Conservation (phyloP, 1,140 invertebrate species). For the Drosophila dunni region DNA sequence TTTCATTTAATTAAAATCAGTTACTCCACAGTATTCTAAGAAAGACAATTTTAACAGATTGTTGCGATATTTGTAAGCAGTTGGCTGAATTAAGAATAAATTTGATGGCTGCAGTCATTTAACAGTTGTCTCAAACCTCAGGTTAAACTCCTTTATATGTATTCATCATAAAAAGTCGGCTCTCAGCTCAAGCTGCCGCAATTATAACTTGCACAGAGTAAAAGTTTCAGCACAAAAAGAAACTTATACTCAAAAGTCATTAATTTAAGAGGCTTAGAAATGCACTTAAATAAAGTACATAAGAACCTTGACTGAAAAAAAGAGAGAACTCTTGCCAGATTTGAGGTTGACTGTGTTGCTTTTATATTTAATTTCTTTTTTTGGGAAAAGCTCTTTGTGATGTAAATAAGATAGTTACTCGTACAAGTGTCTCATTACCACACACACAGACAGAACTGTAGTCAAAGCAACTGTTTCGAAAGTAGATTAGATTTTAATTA, state of each 20-base stretch:
- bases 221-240: conserved; percentile 1
- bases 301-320: conserved; percentile 9
- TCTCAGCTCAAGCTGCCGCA: neutral
- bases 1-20: conserved; percentile 21
- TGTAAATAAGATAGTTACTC: conserved; percentile 13
- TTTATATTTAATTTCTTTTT: neutral
- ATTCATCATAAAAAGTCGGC: no score
- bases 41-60: neutral
- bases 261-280: conserved; percentile 30
- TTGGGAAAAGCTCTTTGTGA: neutral
- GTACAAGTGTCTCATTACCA: conserved; percentile 16
- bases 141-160: no score
- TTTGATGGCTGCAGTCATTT: no score
- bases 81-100: no score
- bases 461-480: conserved; percentile 19
- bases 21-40: neutral
- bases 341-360: neutral
- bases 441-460: neutral
- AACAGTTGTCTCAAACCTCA: no score
- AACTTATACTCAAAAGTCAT: conserved; percentile 6
- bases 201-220: neutral
- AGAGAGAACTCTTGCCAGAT: neutral
- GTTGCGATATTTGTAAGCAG: neutral
- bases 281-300: conserved; percentile 16
- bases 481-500: conserved; percentile 30